Evolutionary conservation across 2,113 vertebrate genomes (phyloP).

Genomic region (Bungarus multicinctus): DNA sequence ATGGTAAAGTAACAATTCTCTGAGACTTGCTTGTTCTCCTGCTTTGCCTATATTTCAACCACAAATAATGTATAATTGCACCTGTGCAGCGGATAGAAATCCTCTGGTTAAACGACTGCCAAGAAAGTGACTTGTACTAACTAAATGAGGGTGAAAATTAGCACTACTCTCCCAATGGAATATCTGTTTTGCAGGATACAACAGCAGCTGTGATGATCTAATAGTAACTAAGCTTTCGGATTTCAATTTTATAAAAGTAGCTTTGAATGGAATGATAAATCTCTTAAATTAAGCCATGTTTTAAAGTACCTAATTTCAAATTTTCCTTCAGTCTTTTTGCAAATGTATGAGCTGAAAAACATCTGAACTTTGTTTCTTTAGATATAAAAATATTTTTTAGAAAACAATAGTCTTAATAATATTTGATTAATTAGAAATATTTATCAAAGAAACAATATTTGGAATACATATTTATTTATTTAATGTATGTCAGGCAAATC

Average conservation of each 20-base stretch:
- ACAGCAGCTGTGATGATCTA: constrained; percentile 73
- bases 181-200: constrained; percentile 73
- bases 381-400: constrained; percentile 42
- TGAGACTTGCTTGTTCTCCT: constrained; percentile 40
- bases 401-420: constrained; percentile 31
- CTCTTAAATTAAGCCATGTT: constrained; percentile 72
- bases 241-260: constrained; percentile 70
- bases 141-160: constrained; percentile 57
- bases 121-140: constrained; percentile 46
- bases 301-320: constrained; percentile 72
- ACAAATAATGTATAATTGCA: constrained; percentile 26
- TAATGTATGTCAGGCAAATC: background rate
- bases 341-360: constrained; percentile 68
- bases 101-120: constrained; percentile 52
- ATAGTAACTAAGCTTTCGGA: constrained; percentile 70
- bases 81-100: constrained; percentile 52
- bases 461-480: background rate
- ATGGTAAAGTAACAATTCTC: constrained; percentile 26
- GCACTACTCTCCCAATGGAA: constrained; percentile 57
- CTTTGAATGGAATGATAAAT: constrained; percentile 76
- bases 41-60: background rate
- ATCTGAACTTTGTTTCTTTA: constrained; percentile 42
- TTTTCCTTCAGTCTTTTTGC: constrained; percentile 65
- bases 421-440: background rate
- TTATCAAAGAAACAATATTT: background rate